Conservation (phyloP, 2,888 invertebrate genomes). For the Oxycera nigricornis region DNA sequence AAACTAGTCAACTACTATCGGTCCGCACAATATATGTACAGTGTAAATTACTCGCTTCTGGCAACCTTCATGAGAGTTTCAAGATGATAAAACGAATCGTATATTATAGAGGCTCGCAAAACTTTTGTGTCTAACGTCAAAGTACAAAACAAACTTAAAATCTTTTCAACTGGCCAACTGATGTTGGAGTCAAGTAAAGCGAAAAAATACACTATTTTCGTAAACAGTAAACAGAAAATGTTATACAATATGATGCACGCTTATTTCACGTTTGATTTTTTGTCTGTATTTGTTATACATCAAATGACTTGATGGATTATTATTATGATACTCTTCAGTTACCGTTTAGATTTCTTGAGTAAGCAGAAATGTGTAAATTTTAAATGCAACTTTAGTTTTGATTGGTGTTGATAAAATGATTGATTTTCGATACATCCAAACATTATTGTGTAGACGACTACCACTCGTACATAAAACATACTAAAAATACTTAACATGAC, state of each 20-base stretch:
- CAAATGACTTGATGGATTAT: not conserved
- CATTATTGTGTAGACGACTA: no score
- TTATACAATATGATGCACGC: conserved; percentile 23
- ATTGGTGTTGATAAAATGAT: conserved; percentile 39
- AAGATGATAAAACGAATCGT: not conserved
- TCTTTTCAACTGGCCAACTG: not conserved
- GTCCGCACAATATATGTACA: conserved; percentile 51
- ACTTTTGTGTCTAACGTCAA: conserved; percentile 13
- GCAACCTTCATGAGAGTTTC: conserved; percentile 38
- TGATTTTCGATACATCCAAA: no score
- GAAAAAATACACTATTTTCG: not conserved
- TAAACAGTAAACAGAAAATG: not conserved
- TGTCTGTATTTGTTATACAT: not conserved
- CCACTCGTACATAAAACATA: no score
- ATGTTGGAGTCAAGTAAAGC: not conserved
- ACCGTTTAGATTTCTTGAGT: not conserved
- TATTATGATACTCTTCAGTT: conserved; percentile 7
- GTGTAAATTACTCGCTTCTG: conserved; percentile 59
- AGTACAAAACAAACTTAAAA: not conserved
- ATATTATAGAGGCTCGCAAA: conserved; percentile 25
- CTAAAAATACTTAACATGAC: not conserved
- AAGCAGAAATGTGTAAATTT: conserved; percentile 2
- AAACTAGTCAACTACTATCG: conserved; percentile 43
- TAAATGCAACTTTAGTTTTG: not conserved
- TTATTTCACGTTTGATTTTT: not conserved